Percentiles rank a stretch among this genome's conserved stretches.
phyloP scores from a whole-genome alignment of 2,113 vertebrate species.

The Phrynosoma blainvillii region DNA sequence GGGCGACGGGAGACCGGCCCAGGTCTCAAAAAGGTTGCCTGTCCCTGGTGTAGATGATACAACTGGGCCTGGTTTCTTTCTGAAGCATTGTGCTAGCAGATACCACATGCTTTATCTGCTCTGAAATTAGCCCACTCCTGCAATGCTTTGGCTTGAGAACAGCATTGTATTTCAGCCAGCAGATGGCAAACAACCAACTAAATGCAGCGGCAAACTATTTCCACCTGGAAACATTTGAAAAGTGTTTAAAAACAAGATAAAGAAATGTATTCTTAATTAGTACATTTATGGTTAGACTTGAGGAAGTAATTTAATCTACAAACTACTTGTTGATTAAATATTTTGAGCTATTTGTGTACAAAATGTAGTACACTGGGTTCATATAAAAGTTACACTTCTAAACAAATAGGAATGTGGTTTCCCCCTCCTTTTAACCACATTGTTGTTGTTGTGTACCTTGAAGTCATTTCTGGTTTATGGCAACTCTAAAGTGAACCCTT shows the following conservation, averaged over 20 bases:
- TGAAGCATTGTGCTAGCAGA: background rate
- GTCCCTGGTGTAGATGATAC: background rate
- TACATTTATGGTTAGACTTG: background rate
- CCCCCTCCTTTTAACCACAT: slow-evolving; percentile 28
- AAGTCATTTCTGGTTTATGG: no score
- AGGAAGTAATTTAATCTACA: background rate
- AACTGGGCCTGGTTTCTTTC: background rate
- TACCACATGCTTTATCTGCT: background rate
- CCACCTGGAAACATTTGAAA: background rate
- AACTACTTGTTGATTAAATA: background rate
- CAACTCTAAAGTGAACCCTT: no score
- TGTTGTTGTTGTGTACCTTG: background rate
- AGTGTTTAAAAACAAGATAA: slow-evolving; percentile 25
- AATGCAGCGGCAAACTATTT: slow-evolving; percentile 44
- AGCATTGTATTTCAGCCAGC: slow-evolving; percentile 60
- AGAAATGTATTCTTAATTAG: slow-evolving; percentile 30
- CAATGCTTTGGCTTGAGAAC: background rate
- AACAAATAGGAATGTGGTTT: slow-evolving; percentile 27
- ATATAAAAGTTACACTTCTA: background rate
- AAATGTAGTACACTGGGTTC: background rate
- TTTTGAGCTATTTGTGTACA: background rate
- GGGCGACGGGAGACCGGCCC: no score
- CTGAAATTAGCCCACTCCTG: background rate
- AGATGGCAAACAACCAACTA: slow-evolving; percentile 67
- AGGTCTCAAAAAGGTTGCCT: no score